Percentiles rank a stretch among this genome's conserved stretches.
phyloP scores from a whole-genome alignment of 2,113 vertebrate species.

The Tragelaphus scriptus region DNA sequence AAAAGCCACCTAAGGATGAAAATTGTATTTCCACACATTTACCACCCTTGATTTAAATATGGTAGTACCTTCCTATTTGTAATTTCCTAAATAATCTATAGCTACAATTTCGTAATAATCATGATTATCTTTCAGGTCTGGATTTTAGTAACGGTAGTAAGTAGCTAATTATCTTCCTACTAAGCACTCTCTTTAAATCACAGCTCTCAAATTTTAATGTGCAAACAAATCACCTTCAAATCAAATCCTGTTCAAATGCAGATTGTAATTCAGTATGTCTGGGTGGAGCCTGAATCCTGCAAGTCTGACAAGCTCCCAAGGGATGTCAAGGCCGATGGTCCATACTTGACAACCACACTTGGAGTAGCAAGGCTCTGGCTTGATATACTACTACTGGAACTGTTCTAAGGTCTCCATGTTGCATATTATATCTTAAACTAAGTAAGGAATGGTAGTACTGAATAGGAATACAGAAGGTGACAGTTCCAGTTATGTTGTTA shows the following conservation, averaged over 20 bases:
- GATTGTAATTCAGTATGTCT: background rate
- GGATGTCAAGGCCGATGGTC: background rate
- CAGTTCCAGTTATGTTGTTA: background rate
- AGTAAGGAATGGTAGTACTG: background rate
- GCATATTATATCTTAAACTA: background rate
- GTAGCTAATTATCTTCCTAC: slow-evolving; percentile 2
- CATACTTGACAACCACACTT: background rate
- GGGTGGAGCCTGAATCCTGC: background rate
- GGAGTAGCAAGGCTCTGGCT: background rate
- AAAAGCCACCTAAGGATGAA: slow-evolving; percentile 40
- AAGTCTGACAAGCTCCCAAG: background rate
- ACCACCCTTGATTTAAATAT: background rate
- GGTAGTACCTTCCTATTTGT: background rate
- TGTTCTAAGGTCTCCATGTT: background rate
- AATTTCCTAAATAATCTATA: no score
- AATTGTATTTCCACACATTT: slow-evolving; percentile 15
- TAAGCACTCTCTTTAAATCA: background rate
- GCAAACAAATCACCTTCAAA: background rate
- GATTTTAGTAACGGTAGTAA: slow-evolving; percentile 24
- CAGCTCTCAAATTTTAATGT: slow-evolving; percentile 2
- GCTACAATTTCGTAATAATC: background rate
- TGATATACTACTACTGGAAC: background rate
- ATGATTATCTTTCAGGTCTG: background rate
- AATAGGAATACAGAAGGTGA: background rate
- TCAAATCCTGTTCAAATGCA: background rate